Conservation (phyloP, 2,797 vertebrate genomes). For the Lophius americanus region DNA sequence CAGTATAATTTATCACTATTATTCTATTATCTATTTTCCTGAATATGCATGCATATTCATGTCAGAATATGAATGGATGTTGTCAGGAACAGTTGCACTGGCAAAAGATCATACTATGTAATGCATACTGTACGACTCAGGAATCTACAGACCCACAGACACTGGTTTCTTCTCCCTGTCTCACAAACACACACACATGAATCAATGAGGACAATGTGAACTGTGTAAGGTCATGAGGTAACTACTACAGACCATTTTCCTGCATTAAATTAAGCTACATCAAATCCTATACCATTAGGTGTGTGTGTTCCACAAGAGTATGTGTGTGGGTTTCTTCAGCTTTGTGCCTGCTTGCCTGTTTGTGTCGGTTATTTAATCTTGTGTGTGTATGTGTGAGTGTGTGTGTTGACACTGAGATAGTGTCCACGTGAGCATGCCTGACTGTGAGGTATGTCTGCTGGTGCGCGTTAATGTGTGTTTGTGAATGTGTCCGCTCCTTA, state of each 20-base stretch:
- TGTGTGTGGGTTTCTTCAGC: constrained; percentile 33
- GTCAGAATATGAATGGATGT: no score
- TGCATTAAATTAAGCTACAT: constrained; percentile 69
- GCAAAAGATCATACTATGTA: constrained; percentile 20
- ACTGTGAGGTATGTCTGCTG: neutral
- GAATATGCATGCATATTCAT: no score
- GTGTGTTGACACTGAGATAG: constrained; percentile 46
- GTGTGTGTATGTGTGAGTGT: constrained; percentile 28
- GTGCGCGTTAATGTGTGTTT: constrained; percentile 12
- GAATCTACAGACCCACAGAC: constrained; percentile 7
- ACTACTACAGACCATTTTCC: constrained; percentile 66
- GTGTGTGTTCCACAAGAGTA: constrained; percentile 21
- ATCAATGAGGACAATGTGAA: constrained; percentile 62
- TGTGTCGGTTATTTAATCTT: constrained; percentile 23
- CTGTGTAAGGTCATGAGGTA: constrained; percentile 43
- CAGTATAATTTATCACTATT: no score
- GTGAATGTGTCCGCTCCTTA: constrained; percentile 50
- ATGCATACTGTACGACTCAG: neutral
- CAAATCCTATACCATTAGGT: constrained; percentile 72
- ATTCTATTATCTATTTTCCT: no score
- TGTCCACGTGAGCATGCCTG: constrained; percentile 31
- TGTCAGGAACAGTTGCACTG: no score
- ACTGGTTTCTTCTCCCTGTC: neutral
- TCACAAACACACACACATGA: constrained; percentile 24
- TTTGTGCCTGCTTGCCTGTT: constrained; percentile 1